Conservation (phyloP, 1,140 invertebrate species). For the Lepeophtheirus salmonis region DNA sequence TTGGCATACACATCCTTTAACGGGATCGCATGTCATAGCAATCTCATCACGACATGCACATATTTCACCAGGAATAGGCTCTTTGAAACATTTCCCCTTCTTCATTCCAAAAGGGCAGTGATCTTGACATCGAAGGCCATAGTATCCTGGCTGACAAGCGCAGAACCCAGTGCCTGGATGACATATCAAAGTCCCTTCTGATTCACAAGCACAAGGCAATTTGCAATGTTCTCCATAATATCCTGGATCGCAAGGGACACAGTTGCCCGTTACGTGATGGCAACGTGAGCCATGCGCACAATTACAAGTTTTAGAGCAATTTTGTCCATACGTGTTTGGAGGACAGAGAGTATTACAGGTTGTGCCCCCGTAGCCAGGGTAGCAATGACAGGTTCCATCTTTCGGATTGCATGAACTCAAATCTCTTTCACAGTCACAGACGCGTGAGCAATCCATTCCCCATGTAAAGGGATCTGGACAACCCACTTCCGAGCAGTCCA, state of each 20-base stretch:
- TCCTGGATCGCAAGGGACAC: slow-evolving; percentile 1
- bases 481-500: slow-evolving; percentile 30
- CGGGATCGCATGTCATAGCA: background rate
- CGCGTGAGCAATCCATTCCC: slow-evolving; percentile 47
- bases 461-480: slow-evolving; percentile 49
- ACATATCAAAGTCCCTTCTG: slow-evolving; percentile 1
- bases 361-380: slow-evolving; percentile 23
- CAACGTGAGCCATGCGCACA: slow-evolving; percentile 75
- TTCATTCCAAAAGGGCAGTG: slow-evolving; percentile 7
- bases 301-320: slow-evolving; percentile 51
- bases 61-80: background rate
- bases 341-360: slow-evolving; percentile 55
- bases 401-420: slow-evolving; percentile 41
- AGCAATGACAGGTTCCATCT: slow-evolving; percentile 32
- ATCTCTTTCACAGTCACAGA: slow-evolving; percentile 54
- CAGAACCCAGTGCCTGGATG: background rate
- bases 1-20: background rate
- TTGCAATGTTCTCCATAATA: slow-evolving; percentile 6
- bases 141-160: background rate
- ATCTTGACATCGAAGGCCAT: background rate
- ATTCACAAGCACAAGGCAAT: background rate
- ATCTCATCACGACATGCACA: slow-evolving; percentile 1
- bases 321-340: slow-evolving; percentile 49
- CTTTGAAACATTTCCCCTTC: slow-evolving; percentile 4
- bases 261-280: slow-evolving; percentile 41